A percentile compares a stretch with the other conserved stretches of the same genome.
These are phyloP conservation scores for Aplochiton taeniatus DNA, from an alignment of 2,797 vertebrate genomes.

Conservation along the genomic window DNA sequence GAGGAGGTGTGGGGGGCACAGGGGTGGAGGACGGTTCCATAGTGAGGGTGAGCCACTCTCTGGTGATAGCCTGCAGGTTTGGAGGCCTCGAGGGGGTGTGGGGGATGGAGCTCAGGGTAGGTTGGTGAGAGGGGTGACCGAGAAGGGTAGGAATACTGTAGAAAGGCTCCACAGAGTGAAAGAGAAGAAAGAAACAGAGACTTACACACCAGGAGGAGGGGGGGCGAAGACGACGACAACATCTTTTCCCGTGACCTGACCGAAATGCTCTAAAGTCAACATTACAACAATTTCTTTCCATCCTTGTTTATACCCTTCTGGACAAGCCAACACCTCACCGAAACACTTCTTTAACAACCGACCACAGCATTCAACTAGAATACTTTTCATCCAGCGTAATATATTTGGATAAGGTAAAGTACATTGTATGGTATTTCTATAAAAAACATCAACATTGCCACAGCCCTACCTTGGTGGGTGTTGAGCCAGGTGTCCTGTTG, in stretches of 20 bases:
- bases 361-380: too few relatives aligned
- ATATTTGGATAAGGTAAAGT: too few relatives aligned
- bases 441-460: not conserved
- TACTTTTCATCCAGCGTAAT: too few relatives aligned
- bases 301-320: too few relatives aligned
- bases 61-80: slow-evolving; percentile 69
- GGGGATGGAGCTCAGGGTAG: slow-evolving; percentile 56
- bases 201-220: slow-evolving; percentile 1
- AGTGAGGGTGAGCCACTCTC: slow-evolving; percentile 79
- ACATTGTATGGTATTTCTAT: not conserved
- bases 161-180: slow-evolving; percentile 66
- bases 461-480: slow-evolving; percentile 82
- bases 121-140: slow-evolving; percentile 70
- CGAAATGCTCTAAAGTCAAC: too few relatives aligned
- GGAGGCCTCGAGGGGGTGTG: slow-evolving; percentile 62
- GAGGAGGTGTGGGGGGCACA: slow-evolving; percentile 66
- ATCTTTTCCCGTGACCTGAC: too few relatives aligned
- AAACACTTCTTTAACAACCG: too few relatives aligned
- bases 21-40: slow-evolving; percentile 59
- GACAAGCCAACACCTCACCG: too few relatives aligned
- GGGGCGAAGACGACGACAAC: not conserved
- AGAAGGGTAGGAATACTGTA: slow-evolving; percentile 63
- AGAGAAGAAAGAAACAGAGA: slow-evolving; percentile 44
- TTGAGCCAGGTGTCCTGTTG: slow-evolving; percentile 82
- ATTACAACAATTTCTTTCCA: too few relatives aligned